These are phyloP conservation scores for Papilio demoleus DNA, from an alignment of 2,888 invertebrate species.

Conservation along the genomic window DNA sequence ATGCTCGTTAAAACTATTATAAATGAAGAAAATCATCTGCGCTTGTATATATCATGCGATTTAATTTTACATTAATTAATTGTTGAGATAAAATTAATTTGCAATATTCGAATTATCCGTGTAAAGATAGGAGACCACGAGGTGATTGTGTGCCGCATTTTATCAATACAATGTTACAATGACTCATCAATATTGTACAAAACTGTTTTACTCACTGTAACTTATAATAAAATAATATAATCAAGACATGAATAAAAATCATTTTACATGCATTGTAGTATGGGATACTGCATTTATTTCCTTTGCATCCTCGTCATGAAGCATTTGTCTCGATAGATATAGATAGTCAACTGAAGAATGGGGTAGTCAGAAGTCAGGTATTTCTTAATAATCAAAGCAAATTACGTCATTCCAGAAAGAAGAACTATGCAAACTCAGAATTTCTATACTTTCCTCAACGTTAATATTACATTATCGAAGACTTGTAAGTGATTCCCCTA, in stretches of 20 bases:
- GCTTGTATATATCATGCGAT: neutral
- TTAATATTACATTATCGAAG: neutral
- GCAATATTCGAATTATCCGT: slow-evolving; percentile 4
- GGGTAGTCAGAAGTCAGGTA: no score
- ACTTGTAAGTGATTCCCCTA: neutral
- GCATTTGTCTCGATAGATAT: neutral
- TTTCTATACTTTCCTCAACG: neutral
- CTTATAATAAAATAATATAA: neutral
- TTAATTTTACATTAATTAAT: slow-evolving; percentile 18
- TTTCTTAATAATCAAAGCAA: no score
- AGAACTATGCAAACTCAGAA: no score
- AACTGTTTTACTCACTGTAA: neutral
- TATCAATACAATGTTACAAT: slow-evolving; percentile 7
- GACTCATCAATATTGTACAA: neutral
- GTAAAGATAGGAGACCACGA: slow-evolving; percentile 2
- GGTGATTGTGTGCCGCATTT: slow-evolving; percentile 17
- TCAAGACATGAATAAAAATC: neutral
- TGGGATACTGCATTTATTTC: neutral
- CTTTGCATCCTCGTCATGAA: neutral
- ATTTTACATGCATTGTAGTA: neutral
- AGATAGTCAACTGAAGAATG: no score
- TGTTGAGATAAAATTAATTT: slow-evolving; percentile 13
- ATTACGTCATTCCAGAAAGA: no score
- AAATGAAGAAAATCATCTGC: neutral
- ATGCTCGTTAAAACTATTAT: neutral